Base-by-base conservation (phyloP, 2,888 invertebrate species). In the Drosophila stalkeri region DNA sequence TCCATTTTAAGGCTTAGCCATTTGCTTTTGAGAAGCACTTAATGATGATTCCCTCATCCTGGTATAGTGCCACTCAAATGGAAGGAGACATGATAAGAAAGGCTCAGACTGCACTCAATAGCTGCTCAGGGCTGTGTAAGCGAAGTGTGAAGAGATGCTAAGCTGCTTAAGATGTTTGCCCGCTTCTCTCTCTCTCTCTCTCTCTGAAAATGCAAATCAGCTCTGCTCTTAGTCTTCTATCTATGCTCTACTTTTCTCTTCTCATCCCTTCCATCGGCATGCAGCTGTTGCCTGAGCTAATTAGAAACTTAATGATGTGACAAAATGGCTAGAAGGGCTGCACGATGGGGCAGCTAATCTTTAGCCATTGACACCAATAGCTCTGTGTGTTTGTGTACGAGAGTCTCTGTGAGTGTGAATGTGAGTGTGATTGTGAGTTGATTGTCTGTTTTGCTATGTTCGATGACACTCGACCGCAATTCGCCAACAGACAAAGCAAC, bases 391-490 rank as follows among this genome's bases (percentile, higher is more conserved):
- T 11, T 31, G 37, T 37, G 16, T 37, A 16, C 37, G 6, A 16
- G 8, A 39, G n/a, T 11, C 8, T 16, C 16, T 47, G 8, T 27
- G 16, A 9, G 31, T 27, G 27, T 27, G 27, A 27, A 5, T 27
- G 31, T 14, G 44, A 37, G 20, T 33, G 31, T 14, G 44, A 37
- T 16, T 33, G 60, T 55, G 49, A 60, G 41, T 55, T 33, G 31
- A 37, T 33, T 61, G 67, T 62, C 69, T 33, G 62, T 49, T 68
- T 31, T 66, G 31, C 49, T 51, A 31, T 79, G 70, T 76, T 83
- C 86, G 75, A 83, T 86, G 89, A 65, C 69, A 75, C 81, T 86
- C 72, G 72, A 81, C 84, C 87, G 75, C 89, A 86, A 86, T 87
- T 85, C 72, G 60, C 56, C 44, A 78, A 59, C 54, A 39, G n/a